Evolutionary conservation across 2,113 vertebrate genomes (phyloP), one percentile per base, ranked within the genome.

Genomic region (Calcarius ornatus): DNA sequence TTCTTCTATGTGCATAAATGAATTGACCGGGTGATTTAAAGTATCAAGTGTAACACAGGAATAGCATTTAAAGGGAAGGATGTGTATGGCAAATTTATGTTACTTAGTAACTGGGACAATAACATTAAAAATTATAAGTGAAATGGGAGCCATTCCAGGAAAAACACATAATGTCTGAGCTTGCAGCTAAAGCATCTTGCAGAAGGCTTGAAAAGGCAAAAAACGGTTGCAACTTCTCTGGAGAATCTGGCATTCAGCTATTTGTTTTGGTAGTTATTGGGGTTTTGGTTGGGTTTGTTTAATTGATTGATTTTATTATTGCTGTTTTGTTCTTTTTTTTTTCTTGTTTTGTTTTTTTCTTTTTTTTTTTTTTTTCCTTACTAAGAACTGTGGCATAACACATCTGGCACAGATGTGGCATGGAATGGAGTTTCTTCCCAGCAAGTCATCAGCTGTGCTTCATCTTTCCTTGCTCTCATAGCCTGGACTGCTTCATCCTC

Each of bases 31-130:
- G 23, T 76, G 45, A 70, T 65, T 90, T 88, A 82, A 87, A 82
- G 54, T 50, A 86, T 43, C 30, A 59, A 90, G 30, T 47, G 47
- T 43, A 88, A 76, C 17, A 42, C 21, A 87, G 63, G 51, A 90
- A 85, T 47, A 88, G 30, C 25, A 54, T 92, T 87, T 79, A 73
- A 92, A 87, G 30, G 42, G 59, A 72, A 88, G 53, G n/a, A 25
- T 59, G 16, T 69, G 24, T 85, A 88, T 16, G 13, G 35, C 35
- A 94, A 87, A 38, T 79, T 84, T 50, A 42, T 47, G 71, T 94
- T 90, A 82, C 85, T 94, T 83, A 77, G 91, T 82, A 93, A 95
- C 92, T 21, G 35, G 54, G 63, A 90, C 66, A 91, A 87, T 57
- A 87, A 60, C 83, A 83, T 85, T 87, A 88, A 87, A 92, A 94